Percentiles rank a stretch among this genome's conserved stretches.
Conservation (phyloP, 2,797 vertebrate species). For the Poecilia wingei region DNA sequence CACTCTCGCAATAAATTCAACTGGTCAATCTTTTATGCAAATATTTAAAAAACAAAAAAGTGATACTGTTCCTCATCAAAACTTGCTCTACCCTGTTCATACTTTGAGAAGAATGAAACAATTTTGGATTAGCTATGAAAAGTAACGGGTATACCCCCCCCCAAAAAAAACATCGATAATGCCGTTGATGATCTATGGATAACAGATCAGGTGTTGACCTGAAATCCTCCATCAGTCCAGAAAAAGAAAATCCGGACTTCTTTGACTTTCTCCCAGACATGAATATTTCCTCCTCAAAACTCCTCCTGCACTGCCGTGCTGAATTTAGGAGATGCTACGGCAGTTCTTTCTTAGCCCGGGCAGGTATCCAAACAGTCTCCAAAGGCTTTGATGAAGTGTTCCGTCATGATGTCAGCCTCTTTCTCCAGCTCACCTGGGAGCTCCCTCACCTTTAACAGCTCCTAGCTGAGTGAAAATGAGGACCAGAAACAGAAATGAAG, state of each 20-base stretch:
- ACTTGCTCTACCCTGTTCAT: neutral
- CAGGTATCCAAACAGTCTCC: constrained; percentile 69
- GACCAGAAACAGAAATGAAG: constrained; percentile 11
- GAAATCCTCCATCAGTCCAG: constrained; percentile 20
- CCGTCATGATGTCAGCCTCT: constrained; percentile 79
- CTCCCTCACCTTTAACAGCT: constrained; percentile 64
- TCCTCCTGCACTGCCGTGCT: constrained; percentile 46
- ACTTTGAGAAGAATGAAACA: neutral
- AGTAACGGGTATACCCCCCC: neutral
- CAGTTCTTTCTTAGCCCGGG: constrained; percentile 55
- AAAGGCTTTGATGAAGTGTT: constrained; percentile 74
- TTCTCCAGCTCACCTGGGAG: constrained; percentile 76
- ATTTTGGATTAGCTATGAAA: neutral
- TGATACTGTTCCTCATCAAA: neutral
- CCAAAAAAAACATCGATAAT: neutral
- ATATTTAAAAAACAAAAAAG: neutral
- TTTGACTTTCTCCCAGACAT: constrained; percentile 25
- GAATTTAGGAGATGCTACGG: constrained; percentile 52
- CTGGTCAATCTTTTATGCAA: neutral
- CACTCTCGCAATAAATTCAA: neutral
- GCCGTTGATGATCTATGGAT: constrained; percentile 32
- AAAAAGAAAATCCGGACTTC: neutral
- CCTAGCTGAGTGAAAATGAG: constrained; percentile 29
- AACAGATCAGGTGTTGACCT: constrained; percentile 36
- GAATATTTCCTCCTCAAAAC: constrained; percentile 28